A percentile compares a stretch with the other conserved stretches of the same genome.
These are phyloP conservation scores for Acleris laterana DNA, from an alignment of 2,888 invertebrate species.

Conservation along the genomic window DNA sequence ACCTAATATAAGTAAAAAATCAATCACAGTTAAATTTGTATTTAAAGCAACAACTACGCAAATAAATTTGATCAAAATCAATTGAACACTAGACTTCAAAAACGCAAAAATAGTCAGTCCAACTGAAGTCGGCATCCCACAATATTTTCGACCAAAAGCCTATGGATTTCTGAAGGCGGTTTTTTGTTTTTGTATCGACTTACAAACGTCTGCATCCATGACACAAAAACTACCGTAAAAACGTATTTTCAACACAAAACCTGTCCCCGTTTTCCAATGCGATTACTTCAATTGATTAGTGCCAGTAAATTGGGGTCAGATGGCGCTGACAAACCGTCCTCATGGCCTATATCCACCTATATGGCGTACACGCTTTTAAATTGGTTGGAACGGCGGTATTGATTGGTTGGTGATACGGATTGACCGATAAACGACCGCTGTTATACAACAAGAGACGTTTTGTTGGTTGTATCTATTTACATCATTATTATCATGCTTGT, in stretches of 20 bases:
- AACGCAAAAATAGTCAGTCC: too few species aligned
- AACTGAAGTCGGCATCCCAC: too few species aligned
- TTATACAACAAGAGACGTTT: background rate
- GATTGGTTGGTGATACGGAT: slow-evolving; percentile 11
- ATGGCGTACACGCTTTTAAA: slow-evolving; percentile 18
- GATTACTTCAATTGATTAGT: slow-evolving; percentile 25
- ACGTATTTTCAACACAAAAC: slow-evolving; percentile 16
- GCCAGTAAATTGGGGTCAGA: slow-evolving; percentile 24
- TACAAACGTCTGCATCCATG: background rate
- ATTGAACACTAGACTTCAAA: too few species aligned
- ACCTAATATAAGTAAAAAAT: too few species aligned
- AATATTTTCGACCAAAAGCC: too few species aligned
- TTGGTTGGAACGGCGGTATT: slow-evolving; percentile 9
- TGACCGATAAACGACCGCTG: slow-evolving; percentile 4
- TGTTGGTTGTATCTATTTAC: too few species aligned
- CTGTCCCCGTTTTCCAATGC: slow-evolving; percentile 23
- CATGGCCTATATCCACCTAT: slow-evolving; percentile 11
- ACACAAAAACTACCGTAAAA: background rate
- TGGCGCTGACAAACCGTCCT: slow-evolving; percentile 7
- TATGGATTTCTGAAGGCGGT: too few species aligned
- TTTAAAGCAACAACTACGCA: too few species aligned
- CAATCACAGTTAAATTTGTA: too few species aligned
- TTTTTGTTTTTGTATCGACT: too few species aligned
- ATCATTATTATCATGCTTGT: too few species aligned
- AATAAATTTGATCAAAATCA: too few species aligned